Evolutionary conservation across 2,797 vertebrate species (phyloP).

Genomic region (Pogoniulus pusillus): DNA sequence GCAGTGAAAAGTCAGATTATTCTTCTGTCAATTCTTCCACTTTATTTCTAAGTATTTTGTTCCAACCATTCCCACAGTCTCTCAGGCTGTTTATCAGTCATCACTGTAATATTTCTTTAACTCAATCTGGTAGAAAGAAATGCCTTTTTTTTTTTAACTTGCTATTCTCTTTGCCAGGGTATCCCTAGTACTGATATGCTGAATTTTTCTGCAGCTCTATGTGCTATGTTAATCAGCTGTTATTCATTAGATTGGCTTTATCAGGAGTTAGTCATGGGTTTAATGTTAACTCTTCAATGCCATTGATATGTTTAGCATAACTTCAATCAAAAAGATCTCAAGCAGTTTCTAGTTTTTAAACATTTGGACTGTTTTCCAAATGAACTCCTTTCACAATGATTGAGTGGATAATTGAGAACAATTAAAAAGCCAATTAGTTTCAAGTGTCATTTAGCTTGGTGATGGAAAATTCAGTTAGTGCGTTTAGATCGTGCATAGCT

Average conservation of each 20-base stretch:
- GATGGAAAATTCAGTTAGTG: not conserved
- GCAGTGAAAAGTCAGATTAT: not conserved
- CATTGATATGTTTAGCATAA: not conserved
- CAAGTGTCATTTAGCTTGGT: not conserved
- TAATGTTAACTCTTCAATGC: constrained; percentile 29
- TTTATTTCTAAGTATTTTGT: not conserved
- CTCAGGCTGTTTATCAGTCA: not conserved
- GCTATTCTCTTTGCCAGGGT: not conserved
- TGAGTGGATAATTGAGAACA: not conserved
- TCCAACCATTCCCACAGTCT: not conserved
- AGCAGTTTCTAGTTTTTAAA: not conserved
- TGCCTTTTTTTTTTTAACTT: not conserved
- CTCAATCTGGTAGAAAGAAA: not conserved
- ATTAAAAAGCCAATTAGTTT: not conserved
- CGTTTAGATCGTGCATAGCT: not conserved
- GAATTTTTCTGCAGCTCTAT: not conserved
- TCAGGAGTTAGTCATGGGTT: constrained; percentile 4
- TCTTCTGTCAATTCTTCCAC: not conserved
- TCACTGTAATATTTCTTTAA: not conserved
- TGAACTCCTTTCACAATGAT: not conserved
- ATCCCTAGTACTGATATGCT: not conserved
- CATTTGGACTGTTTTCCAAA: not conserved
- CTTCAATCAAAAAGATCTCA: not conserved
- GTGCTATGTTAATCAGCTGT: not conserved
- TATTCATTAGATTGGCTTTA: constrained; percentile 37